A percentile compares a stretch with the other conserved stretches of the same genome.
These are phyloP conservation scores for Musca vetustissima DNA, from an alignment of 1,140 invertebrate genomes.

Conservation along the genomic window DNA sequence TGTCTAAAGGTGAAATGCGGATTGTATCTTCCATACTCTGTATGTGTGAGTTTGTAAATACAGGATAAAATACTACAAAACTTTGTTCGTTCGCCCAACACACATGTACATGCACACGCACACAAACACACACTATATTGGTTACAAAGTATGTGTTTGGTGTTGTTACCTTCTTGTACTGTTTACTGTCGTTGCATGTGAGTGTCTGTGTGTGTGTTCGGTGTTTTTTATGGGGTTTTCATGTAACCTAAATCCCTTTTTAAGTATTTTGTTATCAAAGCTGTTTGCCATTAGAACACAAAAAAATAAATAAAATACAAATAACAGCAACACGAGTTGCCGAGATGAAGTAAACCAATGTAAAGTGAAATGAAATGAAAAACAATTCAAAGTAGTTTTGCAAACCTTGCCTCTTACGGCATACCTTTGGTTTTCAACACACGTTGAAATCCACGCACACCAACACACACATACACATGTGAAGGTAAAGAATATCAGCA, in stretches of 20 bases:
- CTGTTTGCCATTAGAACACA: conserved; percentile 20
- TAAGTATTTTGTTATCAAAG: conserved; percentile 24
- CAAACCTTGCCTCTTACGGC: too few relatives aligned
- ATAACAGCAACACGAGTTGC: background rate
- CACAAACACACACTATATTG: background rate
- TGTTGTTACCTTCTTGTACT: background rate
- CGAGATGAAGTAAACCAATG: too few relatives aligned
- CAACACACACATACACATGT: too few relatives aligned
- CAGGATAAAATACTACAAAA: too few relatives aligned
- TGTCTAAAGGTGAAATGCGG: too few relatives aligned
- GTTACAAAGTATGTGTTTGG: background rate
- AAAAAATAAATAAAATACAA: conserved; percentile 13
- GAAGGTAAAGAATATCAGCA: too few relatives aligned
- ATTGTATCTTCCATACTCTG: background rate
- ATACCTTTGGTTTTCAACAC: too few relatives aligned
- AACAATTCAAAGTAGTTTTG: too few relatives aligned
- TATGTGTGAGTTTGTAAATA: background rate
- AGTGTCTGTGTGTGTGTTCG: background rate
- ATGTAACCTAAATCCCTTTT: conserved; percentile 23
- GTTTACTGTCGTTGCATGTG: background rate
- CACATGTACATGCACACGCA: too few relatives aligned
- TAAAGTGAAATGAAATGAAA: too few relatives aligned
- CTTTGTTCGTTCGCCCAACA: background rate
- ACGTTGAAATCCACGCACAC: too few relatives aligned
- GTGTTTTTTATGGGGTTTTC: conserved; percentile 12